A percentile compares a stretch with the other conserved stretches of the same genome.
phyloP scores from a whole-genome alignment of 2,888 invertebrate species.

The Xestia rhomboidea region DNA sequence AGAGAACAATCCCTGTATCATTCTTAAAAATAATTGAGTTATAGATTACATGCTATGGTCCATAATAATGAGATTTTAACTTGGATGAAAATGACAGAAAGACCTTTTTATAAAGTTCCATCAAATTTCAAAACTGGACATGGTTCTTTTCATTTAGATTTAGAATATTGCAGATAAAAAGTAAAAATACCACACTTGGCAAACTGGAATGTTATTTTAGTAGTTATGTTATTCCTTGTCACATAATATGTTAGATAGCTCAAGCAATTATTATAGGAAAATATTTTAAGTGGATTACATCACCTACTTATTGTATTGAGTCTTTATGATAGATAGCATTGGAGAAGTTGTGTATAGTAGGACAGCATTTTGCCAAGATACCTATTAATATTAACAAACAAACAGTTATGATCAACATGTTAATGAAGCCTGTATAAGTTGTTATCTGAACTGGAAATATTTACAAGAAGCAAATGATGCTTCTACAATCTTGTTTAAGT shows the following conservation, averaged over 20 bases:
- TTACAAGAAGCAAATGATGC: constrained; percentile 22
- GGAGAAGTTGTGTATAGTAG: not conserved
- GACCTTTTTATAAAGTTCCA: not conserved
- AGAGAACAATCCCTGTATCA: not conserved
- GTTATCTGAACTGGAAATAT: constrained; percentile 37
- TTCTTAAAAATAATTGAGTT: not conserved
- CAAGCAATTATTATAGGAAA: constrained; percentile 11
- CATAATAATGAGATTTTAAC: not conserved
- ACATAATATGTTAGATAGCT: not conserved
- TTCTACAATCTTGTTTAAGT: constrained; percentile 12
- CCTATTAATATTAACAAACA: constrained; percentile 41
- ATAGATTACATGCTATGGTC: not conserved
- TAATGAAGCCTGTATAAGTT: constrained; percentile 16
- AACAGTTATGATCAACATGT: constrained; percentile 35
- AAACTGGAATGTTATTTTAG: not conserved
- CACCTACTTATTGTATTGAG: constrained; percentile 16
- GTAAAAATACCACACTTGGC: not conserved
- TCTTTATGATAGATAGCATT: constrained; percentile 5
- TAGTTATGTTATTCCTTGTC: not conserved
- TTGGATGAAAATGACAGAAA: not conserved
- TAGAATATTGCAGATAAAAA: not conserved
- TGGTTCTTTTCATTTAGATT: not conserved
- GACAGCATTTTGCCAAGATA: constrained; percentile 15
- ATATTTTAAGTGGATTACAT: constrained; percentile 19
- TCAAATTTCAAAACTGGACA: not conserved